Evolutionary conservation across 2,888 invertebrate species (phyloP), one percentile per base, ranked within the genome.

Genomic region (Germaria angustata): DNA sequence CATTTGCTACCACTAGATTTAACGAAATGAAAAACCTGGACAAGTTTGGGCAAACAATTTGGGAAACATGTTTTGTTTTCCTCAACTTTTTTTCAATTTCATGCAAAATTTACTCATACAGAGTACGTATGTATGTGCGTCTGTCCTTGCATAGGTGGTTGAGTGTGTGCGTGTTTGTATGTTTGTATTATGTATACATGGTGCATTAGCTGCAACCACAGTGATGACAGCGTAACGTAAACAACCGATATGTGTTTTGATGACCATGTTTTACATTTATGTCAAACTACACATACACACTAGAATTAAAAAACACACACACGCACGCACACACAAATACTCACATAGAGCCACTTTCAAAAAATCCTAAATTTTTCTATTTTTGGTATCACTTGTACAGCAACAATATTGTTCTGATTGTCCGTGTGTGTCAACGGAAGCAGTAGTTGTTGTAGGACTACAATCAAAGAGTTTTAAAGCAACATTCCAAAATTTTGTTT

Each of bases 191-290:
- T 36, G 69, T 44, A 57, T 65, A 68, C 53, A 78, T 78, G 77
- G 65, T 73, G 73, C 68, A 81, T 81, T 81, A 81, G 81, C 57
- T 73, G 78, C 81, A 81, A 81, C 81, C 81, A 73, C 81, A 81
- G 78, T 73, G 72, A 73, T 81, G 81, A 81, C 81, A 81, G 77
- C 68, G 68, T 20, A 81, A 81, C 81, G 73, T 78, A 81, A 81
- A 78, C 81, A 78, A 78, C 69, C 72, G 63, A 81, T 77, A 78
- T 81, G 78, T 81, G 81, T 81, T 81, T 73, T 81, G 81, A 81
- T 81, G 81, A 81, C 81, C 81, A 81, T 81, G 81, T 77, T 78
- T 81, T 72, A 81, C 81, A 81, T 77, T 55, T 68, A 63, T 71
- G 69, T 55, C 55, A 63, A 17, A 55, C 69, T 53, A 28, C n/a